These are phyloP conservation scores for Radopholus similis DNA, from an alignment of 1,140 invertebrate species.

Conservation along the genomic window DNA sequence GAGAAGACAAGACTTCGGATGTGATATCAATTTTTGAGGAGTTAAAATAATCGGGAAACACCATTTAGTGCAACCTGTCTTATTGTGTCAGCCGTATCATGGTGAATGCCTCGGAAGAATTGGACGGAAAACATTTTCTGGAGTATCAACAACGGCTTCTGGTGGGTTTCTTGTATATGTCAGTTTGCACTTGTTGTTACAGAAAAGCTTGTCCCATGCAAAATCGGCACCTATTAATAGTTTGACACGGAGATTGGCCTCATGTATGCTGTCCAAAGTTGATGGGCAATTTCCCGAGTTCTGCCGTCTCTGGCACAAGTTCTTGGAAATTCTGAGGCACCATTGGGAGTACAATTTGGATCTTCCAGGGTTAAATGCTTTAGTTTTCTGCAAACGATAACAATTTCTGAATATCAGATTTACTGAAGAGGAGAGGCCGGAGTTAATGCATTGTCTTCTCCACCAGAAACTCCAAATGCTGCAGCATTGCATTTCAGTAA, in stretches of 20 bases:
- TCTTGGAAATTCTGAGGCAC: slow-evolving; percentile 24
- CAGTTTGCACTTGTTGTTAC: not conserved
- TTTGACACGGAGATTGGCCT: slow-evolving; percentile 13
- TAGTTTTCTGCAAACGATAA: not conserved
- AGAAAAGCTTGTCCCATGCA: slow-evolving; percentile 8
- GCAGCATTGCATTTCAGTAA: slow-evolving; percentile 85
- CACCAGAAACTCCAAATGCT: slow-evolving; percentile 94
- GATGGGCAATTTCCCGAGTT: not conserved
- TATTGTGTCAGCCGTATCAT: not conserved
- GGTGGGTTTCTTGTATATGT: not conserved
- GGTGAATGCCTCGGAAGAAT: not conserved
- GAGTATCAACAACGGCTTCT: not conserved
- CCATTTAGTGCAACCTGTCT: not conserved
- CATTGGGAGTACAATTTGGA: slow-evolving; percentile 36
- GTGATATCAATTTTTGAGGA: not conserved
- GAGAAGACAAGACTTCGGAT: not conserved
- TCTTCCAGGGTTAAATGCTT: slow-evolving; percentile 28
- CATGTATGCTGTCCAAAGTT: slow-evolving; percentile 22
- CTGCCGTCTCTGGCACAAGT: slow-evolving; percentile 26
- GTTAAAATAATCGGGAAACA: not conserved
- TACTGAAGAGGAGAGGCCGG: slow-evolving; percentile 56
- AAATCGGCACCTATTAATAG: slow-evolving; percentile 36
- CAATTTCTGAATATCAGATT: slow-evolving; percentile 26
- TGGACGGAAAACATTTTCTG: not conserved
- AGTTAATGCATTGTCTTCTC: slow-evolving; percentile 80